These are phyloP conservation scores for Protonemura montana DNA, from an alignment of 2,888 invertebrate species.

Conservation along the genomic window DNA sequence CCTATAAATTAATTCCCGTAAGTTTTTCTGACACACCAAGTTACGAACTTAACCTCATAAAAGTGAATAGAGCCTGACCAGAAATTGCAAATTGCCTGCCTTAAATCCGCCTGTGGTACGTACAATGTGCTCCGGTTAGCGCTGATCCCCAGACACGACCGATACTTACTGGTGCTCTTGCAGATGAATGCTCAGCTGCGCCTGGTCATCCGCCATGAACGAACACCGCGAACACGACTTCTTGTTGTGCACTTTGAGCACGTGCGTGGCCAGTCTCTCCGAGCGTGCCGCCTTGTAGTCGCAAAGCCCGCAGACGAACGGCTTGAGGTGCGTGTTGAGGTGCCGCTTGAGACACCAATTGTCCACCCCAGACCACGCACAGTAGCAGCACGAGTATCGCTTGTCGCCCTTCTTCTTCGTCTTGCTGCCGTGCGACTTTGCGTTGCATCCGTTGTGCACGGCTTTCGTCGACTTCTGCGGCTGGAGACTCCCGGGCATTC, in stretches of 20 bases:
- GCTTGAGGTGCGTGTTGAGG: constrained; percentile 91
- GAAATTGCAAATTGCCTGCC: not conserved
- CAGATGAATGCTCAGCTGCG: constrained; percentile 78
- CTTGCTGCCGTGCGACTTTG: constrained; percentile 55
- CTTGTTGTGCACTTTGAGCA: constrained; percentile 90
- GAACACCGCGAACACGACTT: constrained; percentile 88
- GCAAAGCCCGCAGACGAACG: constrained; percentile 88
- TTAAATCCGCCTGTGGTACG: not conserved
- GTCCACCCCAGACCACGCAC: constrained; percentile 91
- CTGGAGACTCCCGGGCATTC: not conserved
- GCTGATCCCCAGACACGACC: not conserved
- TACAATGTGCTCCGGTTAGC: not conserved
- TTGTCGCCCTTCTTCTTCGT: constrained; percentile 67
- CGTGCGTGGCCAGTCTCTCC: constrained; percentile 88
- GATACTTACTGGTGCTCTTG: constrained; percentile 59
- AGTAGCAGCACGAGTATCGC: constrained; percentile 86
- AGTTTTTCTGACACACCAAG: too few relatives aligned
- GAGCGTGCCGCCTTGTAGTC: constrained; percentile 94
- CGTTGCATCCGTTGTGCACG: constrained; percentile 56
- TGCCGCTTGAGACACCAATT: constrained; percentile 94
- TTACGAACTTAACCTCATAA: too few relatives aligned
- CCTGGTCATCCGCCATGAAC: constrained; percentile 84
- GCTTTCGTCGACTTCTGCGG: constrained; percentile 49
- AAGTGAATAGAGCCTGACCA: too few relatives aligned
- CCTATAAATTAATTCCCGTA: too few relatives aligned